Evolutionary conservation across 2,888 invertebrate genomes (phyloP).

Genomic region (Labia minor): DNA sequence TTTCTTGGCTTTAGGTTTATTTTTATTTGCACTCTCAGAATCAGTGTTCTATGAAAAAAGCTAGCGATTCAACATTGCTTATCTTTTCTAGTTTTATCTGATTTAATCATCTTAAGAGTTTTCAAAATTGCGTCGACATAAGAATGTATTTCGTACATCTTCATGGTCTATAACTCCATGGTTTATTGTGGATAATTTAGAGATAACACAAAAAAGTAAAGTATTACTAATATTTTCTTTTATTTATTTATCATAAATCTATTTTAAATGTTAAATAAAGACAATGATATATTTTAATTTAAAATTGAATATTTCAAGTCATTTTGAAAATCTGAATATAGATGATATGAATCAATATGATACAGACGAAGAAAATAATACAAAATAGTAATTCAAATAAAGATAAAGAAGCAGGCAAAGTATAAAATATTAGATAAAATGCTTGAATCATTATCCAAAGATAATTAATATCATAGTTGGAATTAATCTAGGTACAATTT

Average conservation of each 20-base stretch:
- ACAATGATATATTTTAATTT: no score
- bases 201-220: background rate
- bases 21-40: background rate
- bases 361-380: no score
- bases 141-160: background rate
- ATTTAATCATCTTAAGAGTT: constrained; percentile 7
- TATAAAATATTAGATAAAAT: no score
- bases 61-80: background rate
- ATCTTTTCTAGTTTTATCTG: background rate
- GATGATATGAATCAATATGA: no score
- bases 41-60: background rate
- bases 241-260: background rate
- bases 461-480: no score
- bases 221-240: background rate
- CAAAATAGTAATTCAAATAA: no score
- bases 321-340: no score
- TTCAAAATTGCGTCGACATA: background rate
- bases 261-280: no score
- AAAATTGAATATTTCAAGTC: no score
- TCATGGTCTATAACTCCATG: background rate
- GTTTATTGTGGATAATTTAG: background rate
- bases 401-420: no score
- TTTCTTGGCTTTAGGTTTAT: background rate
- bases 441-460: no score
- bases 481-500: no score